These are phyloP conservation scores for Cerastoderma edule DNA, from an alignment of 2,888 invertebrate genomes.

Conservation along the genomic window DNA sequence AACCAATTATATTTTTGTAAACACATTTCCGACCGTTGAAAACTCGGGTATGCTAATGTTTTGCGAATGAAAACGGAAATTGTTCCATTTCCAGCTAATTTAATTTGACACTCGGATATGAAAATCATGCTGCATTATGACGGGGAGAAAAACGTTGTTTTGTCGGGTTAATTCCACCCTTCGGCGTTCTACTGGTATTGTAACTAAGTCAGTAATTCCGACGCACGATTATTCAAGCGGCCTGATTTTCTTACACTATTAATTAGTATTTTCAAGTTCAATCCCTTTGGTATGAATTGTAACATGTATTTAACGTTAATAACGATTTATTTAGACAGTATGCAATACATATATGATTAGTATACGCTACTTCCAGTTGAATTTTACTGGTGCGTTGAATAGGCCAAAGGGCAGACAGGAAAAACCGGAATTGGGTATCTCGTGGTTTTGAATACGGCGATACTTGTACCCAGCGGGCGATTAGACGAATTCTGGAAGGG, in stretches of 20 bases:
- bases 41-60: slow-evolving; percentile 41
- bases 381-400: not conserved
- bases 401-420: slow-evolving; percentile 20
- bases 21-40: slow-evolving; percentile 14
- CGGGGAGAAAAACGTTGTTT: slow-evolving; percentile 24
- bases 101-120: slow-evolving; percentile 58
- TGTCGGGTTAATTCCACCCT: slow-evolving; percentile 19
- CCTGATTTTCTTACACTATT: no score
- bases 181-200: not conserved
- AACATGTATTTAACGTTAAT: no score
- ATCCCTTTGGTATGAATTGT: no score
- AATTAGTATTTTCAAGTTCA: no score
- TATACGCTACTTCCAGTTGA: not conserved
- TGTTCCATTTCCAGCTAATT: slow-evolving; percentile 57
- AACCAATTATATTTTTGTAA: slow-evolving; percentile 24
- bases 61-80: slow-evolving; percentile 49
- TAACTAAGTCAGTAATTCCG: no score
- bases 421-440: not conserved
- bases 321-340: no score
- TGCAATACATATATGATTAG: not conserved
- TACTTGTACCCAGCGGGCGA: slow-evolving; percentile 18
- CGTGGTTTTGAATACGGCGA: slow-evolving; percentile 17
- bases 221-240: no score
- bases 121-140: slow-evolving; percentile 36
- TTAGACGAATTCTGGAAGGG: not conserved